These are phyloP conservation scores for Acanthoscelides obtectus DNA, from an alignment of 2,888 invertebrate genomes.

Conservation along the genomic window DNA sequence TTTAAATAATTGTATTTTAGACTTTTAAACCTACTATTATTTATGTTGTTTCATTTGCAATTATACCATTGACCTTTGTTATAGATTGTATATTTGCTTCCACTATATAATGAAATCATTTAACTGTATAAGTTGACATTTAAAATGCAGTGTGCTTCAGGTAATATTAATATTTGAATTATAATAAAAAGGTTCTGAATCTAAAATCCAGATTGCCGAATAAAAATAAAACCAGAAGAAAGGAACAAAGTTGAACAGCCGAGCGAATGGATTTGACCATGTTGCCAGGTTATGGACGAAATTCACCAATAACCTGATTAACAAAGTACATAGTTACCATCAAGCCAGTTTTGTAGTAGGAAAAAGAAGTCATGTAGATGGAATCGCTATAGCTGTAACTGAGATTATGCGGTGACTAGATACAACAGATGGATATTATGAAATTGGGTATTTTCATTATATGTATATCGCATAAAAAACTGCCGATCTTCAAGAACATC, in stretches of 20 bases:
- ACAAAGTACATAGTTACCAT: no score
- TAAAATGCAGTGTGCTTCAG: not conserved
- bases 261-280: not conserved
- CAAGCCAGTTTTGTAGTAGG: no score
- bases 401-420: no score
- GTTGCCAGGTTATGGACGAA: not conserved
- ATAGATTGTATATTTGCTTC: not conserved
- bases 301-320: not conserved
- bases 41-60: not conserved
- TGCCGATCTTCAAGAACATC: no score
- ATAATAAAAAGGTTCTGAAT: not conserved
- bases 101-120: not conserved
- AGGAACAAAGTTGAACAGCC: not conserved
- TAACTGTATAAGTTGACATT: not conserved
- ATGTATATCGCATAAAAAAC: no score
- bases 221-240: not conserved
- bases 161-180: not conserved
- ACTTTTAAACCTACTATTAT: not conserved
- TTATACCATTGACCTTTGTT: not conserved
- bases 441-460: no score
- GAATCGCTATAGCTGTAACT: no score
- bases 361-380: no score
- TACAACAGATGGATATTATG: no score
- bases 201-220: not conserved
- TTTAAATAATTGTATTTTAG: no score